Conservation (phyloP, 2,113 vertebrate genomes). For the Larimichthys crocea region DNA sequence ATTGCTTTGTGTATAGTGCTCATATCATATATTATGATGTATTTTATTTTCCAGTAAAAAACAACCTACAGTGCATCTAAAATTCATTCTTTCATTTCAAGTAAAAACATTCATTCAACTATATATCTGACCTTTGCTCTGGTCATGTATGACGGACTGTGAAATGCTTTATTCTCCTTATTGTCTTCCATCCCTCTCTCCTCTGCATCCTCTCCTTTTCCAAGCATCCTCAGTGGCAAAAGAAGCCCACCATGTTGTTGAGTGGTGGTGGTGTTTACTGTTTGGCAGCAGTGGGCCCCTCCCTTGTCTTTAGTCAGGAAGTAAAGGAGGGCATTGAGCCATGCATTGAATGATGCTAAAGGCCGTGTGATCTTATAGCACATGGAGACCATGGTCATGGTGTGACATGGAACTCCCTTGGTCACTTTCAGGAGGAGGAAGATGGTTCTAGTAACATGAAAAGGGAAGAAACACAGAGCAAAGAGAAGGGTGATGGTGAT, state of each 20-base stretch:
- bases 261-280: slow-evolving; percentile 40
- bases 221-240: slow-evolving; percentile 76
- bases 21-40: neutral
- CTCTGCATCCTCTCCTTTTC: slow-evolving; percentile 70
- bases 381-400: slow-evolving; percentile 86
- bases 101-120: slow-evolving; percentile 43
- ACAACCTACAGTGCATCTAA: slow-evolving; percentile 9
- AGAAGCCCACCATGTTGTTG: slow-evolving; percentile 66
- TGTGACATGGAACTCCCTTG: slow-evolving; percentile 81
- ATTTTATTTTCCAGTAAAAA: slow-evolving; percentile 15
- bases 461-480: slow-evolving; percentile 87
- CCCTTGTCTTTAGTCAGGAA: slow-evolving; percentile 88
- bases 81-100: neutral
- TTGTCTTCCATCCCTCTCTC: slow-evolving; percentile 59
- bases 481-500: slow-evolving; percentile 88
- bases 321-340: slow-evolving; percentile 88
- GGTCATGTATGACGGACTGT: slow-evolving; percentile 44
- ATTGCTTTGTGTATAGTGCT: slow-evolving; percentile 3
- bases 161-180: slow-evolving; percentile 57
- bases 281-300: slow-evolving; percentile 76
- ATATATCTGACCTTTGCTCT: slow-evolving; percentile 58
- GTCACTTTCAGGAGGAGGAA: slow-evolving; percentile 85
- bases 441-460: slow-evolving; percentile 87
- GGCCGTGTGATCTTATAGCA: slow-evolving; percentile 89
- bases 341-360: slow-evolving; percentile 87